These are phyloP conservation scores for Trachops cirrhosus DNA, from an alignment of 2,797 vertebrate genomes.

Conservation along the genomic window DNA sequence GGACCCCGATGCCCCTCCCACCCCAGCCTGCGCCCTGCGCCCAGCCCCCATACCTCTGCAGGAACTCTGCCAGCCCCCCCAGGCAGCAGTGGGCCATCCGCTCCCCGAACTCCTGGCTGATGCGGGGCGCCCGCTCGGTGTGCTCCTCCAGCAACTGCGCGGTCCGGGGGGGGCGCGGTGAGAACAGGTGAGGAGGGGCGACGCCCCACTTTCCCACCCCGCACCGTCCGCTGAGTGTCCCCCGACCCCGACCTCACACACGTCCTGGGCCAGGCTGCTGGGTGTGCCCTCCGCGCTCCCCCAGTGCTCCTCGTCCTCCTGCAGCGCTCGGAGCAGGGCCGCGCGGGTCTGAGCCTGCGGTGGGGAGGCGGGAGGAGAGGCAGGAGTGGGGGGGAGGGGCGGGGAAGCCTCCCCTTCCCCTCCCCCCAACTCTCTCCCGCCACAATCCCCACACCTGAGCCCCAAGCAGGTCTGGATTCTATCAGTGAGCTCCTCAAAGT, in stretches of 20 bases:
- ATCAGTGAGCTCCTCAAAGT: background rate
- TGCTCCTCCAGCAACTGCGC: constrained; percentile 89
- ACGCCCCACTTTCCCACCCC: background rate
- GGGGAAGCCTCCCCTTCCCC: background rate
- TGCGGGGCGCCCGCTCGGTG: constrained; percentile 87
- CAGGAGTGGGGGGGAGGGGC: background rate
- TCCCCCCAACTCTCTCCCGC: background rate
- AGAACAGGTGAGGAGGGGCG: background rate
- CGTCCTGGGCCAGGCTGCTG: constrained; percentile 71
- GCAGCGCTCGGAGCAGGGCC: constrained; percentile 71
- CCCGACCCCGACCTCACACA: constrained; percentile 70
- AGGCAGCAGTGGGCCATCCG: constrained; percentile 91
- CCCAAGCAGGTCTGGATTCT: background rate
- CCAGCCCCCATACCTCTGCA: constrained; percentile 86
- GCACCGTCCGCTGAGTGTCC: rapidly evolving
- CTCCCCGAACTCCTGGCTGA: constrained; percentile 87
- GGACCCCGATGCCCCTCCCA: rapidly evolving
- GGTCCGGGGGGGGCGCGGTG: background rate
- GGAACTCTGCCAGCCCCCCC: constrained; percentile 90
- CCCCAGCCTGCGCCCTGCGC: rapidly evolving
- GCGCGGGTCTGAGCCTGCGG: constrained; percentile 70
- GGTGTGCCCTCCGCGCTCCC: constrained; percentile 31
- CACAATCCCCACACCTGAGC: background rate
- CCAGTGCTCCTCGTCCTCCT: constrained; percentile 79
- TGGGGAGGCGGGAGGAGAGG: rapidly evolving